Base-by-base conservation (phyloP, 2,888 invertebrate species). In the Meteorus cinctellus region DNA sequence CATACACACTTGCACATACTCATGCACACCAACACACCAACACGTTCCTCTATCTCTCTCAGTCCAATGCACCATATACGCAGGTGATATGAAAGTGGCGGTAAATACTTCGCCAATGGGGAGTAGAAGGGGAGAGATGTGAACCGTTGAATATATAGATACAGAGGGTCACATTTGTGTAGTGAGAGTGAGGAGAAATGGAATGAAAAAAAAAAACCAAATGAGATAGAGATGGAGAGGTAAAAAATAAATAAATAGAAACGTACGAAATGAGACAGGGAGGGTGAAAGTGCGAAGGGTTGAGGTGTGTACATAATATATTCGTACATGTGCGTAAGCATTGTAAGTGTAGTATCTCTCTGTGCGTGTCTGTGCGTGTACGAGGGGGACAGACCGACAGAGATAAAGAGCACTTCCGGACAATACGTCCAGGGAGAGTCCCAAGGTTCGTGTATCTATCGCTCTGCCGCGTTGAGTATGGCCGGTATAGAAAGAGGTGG, bases 331-430 rank as follows among this genome's bases (percentile, higher is more conserved):
- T 74, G 81, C 82, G 83, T 73, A 66, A 75, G 74, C 72, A 75
- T 78, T 41, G 41, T 41, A 6, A 41, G 12, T 12, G 12, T 41
- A 12, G 78, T 75, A 76, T 70, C 76, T 77, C 74, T 75, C 74
- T 55, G 19, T 55, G 19, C n/a, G 19, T 19, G 55, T 55, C 3
- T 55, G 55, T 55, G 55, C 55, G 76, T 78, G 73, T 74, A 78
- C 74, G 74, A 69, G 71, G 69, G 88, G 88, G 88, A 88, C 88
- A 89, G 85, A 86, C 89, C 86, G 88, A 89, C 89, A 86, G 87
- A 89, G 89, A 89, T 88, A 89, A 88, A 89, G 87, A 88, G 86
- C 86, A 86, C 87, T 89, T 89, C 89, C 89, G 89, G 88, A 86
- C 85, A 83, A 81, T 80, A 82, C 81, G 76, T 77, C 81, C 76